A percentile compares a stretch with the other conserved stretches of the same genome.
These are phyloP conservation scores for Eudemis profundana DNA, from an alignment of 2,888 invertebrate species.

Conservation along the genomic window DNA sequence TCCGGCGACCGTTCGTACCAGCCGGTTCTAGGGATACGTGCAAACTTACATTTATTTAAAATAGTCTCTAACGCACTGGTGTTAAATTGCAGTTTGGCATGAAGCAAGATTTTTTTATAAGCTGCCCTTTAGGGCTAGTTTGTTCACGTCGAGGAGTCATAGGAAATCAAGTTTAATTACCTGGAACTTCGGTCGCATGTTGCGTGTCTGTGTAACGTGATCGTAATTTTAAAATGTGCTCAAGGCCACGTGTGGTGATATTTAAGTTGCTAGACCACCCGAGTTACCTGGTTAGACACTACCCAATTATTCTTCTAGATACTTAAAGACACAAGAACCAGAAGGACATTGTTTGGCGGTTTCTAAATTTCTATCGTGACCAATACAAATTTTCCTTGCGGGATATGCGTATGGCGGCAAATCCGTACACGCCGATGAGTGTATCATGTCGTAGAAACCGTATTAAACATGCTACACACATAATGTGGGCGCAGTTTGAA, in stretches of 20 bases:
- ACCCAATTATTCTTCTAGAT: conserved; percentile 16
- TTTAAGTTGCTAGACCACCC: conserved; percentile 49
- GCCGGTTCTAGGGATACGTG: conserved; percentile 42
- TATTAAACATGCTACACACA: conserved; percentile 43
- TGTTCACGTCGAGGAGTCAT: conserved; percentile 63
- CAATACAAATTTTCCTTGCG: conserved; percentile 1
- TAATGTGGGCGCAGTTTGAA: conserved; percentile 46
- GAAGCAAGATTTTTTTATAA: conserved; percentile 54
- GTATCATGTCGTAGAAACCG: conserved; percentile 37
- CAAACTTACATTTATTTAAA: conserved; percentile 12
- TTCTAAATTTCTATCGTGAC: conserved; percentile 25
- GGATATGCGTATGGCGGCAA: conserved; percentile 5
- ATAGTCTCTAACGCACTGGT: conserved; percentile 20
- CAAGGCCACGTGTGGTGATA: conserved; percentile 64
- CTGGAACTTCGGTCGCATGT: conserved; percentile 60
- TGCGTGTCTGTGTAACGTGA: conserved; percentile 48
- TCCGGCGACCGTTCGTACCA: conserved; percentile 28
- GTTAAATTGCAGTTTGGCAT: conserved; percentile 57
- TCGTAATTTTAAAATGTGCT: conserved; percentile 54
- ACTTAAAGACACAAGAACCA: too few relatives aligned
- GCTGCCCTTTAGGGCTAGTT: conserved; percentile 68
- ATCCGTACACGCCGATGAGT: conserved; percentile 20
- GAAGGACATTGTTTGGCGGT: not conserved
- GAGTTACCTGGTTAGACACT: conserved; percentile 17
- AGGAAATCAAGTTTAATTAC: conserved; percentile 70